These are phyloP conservation scores for Theretra japonica DNA, from an alignment of 2,888 invertebrate genomes.

Conservation along the genomic window DNA sequence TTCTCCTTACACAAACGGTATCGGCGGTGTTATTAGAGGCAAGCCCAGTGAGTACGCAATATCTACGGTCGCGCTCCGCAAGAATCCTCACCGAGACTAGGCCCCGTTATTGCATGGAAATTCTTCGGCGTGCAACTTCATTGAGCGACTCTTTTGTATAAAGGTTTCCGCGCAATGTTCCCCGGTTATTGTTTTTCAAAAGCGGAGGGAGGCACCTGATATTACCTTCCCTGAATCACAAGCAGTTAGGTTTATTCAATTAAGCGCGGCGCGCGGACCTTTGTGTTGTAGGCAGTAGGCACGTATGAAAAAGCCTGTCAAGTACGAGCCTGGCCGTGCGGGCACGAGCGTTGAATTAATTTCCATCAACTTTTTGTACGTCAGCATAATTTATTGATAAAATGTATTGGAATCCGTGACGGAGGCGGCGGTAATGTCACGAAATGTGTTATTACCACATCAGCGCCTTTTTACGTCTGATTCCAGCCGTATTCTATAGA, in stretches of 20 bases:
- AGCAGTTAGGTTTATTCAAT: conserved; percentile 76
- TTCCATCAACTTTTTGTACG: conserved; percentile 25
- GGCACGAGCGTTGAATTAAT: conserved; percentile 33
- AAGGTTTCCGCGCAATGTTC: conserved; percentile 77
- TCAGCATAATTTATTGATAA: conserved; percentile 31
- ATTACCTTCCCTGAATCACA: conserved; percentile 74
- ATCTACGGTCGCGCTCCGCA: conserved; percentile 71
- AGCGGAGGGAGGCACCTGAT: conserved; percentile 70
- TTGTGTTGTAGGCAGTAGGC: conserved; percentile 47
- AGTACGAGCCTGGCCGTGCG: conserved; percentile 44
- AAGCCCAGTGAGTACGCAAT: conserved; percentile 82
- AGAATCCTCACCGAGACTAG: conserved; percentile 69
- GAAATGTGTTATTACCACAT: conserved; percentile 37
- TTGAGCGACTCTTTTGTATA: conserved; percentile 80
- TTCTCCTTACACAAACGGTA: conserved; percentile 77
- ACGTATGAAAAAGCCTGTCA: conserved; percentile 47
- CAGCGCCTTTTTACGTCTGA: conserved; percentile 34
- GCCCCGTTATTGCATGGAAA: conserved; percentile 83
- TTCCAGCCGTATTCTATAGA: conserved; percentile 54
- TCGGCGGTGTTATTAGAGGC: conserved; percentile 80
- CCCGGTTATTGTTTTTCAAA: conserved; percentile 82
- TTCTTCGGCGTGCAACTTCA: conserved; percentile 82
- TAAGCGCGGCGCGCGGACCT: conserved; percentile 58
- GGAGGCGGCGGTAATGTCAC: conserved; percentile 29
- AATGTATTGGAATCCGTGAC: conserved; percentile 30